Evolutionary conservation across 2,888 invertebrate genomes (phyloP).

Genomic region (Caenorhabditis japonica): DNA sequence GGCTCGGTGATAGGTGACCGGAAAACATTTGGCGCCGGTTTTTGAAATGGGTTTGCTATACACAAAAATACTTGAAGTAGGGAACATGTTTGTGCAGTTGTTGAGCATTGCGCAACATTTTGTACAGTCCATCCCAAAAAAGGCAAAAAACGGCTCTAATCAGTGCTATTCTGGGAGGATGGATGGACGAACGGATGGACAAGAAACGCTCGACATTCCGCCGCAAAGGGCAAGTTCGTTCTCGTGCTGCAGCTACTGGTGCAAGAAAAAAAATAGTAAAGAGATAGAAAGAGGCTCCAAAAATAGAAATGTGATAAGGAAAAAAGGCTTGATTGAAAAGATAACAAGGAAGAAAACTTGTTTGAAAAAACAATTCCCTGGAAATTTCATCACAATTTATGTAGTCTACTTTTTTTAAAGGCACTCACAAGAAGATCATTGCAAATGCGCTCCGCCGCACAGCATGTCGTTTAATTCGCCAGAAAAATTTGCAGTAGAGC

Average conservation of each 20-base stretch:
- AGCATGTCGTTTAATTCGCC: too few relatives aligned
- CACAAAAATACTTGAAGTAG: constrained; percentile 14
- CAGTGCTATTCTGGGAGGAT: constrained; percentile 24
- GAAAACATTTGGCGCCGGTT: constrained; percentile 1
- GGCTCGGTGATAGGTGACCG: too few relatives aligned
- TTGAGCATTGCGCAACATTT: constrained; percentile 16
- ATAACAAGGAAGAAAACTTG: too few relatives aligned
- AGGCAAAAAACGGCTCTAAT: too few relatives aligned
- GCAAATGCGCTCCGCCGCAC: too few relatives aligned
- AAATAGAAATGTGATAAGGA: not conserved
- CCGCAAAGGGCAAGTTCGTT: constrained; percentile 19
- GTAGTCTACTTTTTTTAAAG: too few relatives aligned
- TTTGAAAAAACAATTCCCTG: too few relatives aligned
- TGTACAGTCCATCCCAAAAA: constrained; percentile 3
- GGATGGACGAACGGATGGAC: too few relatives aligned
- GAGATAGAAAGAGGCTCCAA: not conserved
- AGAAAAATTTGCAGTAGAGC: too few relatives aligned
- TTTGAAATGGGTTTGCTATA: constrained; percentile 3
- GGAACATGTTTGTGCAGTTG: constrained; percentile 18
- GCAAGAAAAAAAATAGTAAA: constrained; percentile 1
- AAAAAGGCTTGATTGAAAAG: not conserved
- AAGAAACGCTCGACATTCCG: constrained; percentile 16
- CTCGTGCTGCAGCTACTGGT: not conserved
- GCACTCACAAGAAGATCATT: too few relatives aligned
- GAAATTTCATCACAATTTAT: too few relatives aligned